Percentiles rank a stretch among this genome's conserved stretches.
These are phyloP conservation scores for Medauroidea extradentata DNA, from an alignment of 1,140 invertebrate species.

Conservation along the genomic window DNA sequence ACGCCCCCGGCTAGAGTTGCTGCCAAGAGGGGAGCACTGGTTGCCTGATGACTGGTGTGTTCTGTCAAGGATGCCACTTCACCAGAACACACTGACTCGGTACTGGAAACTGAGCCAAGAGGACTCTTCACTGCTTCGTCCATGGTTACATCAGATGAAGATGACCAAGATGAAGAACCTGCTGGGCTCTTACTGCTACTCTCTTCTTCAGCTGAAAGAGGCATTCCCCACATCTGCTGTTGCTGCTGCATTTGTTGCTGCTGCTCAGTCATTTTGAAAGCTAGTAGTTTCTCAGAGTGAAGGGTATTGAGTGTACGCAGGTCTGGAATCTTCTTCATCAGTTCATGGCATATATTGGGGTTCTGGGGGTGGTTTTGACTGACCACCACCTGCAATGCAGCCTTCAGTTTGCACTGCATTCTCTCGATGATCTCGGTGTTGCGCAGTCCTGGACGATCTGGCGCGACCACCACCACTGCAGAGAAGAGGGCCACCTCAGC, in stretches of 20 bases:
- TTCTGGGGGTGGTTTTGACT: conserved; percentile 78
- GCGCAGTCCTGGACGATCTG: conserved; percentile 86
- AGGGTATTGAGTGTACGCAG: conserved; percentile 91
- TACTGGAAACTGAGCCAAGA: conserved; percentile 78
- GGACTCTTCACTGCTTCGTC: conserved; percentile 79
- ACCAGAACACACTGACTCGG: conserved; percentile 66
- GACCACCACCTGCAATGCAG: conserved; percentile 80
- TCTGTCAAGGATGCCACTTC: conserved; percentile 59
- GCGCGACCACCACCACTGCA: conserved; percentile 89
- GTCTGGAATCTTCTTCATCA: conserved; percentile 93
- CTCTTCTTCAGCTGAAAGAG: conserved; percentile 53
- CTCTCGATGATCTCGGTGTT: conserved; percentile 88
- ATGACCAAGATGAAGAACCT: conserved; percentile 59
- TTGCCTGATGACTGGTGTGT: conserved; percentile 51
- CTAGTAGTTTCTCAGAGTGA: conserved; percentile 92
- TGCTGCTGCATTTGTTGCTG: conserved; percentile 70
- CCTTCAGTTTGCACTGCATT: conserved; percentile 84
- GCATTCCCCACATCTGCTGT: conserved; percentile 28
- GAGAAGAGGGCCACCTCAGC: conserved; percentile 92
- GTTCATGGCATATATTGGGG: conserved; percentile 73
- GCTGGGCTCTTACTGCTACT: conserved; percentile 52
- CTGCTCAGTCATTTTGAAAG: conserved; percentile 86
- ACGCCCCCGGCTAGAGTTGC: conserved; percentile 67
- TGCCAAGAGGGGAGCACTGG: conserved; percentile 65
- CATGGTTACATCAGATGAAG: conserved; percentile 59